Evolutionary conservation across 2,113 vertebrate genomes (phyloP).

Genomic region (Pantherophis guttatus): DNA sequence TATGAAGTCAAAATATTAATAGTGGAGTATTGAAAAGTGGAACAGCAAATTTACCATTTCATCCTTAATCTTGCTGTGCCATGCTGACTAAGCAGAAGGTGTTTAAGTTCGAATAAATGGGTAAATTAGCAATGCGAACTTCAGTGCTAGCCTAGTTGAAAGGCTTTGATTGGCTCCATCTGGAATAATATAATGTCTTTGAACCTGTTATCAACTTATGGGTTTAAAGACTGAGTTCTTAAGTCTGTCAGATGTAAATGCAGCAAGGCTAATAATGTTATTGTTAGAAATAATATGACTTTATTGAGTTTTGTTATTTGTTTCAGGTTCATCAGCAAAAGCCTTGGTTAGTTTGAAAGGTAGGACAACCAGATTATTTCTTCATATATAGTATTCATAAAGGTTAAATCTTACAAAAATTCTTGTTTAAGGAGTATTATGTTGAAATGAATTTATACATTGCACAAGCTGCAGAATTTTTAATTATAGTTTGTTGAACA

Average conservation of each 20-base stretch:
- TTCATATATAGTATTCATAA: slow-evolving; percentile 17
- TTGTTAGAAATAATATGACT: slow-evolving; percentile 51
- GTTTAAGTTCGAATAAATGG: neutral
- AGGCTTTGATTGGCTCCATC: neutral
- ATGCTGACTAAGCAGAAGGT: neutral
- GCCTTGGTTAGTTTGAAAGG: slow-evolving; percentile 98
- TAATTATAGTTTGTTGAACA: neutral
- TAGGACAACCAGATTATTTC: slow-evolving; percentile 65
- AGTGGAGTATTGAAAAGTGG: neutral
- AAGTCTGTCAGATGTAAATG: slow-evolving; percentile 24
- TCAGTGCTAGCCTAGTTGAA: neutral
- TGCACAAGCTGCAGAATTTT: neutral
- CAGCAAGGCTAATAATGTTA: neutral
- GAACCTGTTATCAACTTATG: neutral
- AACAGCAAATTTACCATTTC: neutral
- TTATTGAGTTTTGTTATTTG: slow-evolving; percentile 45
- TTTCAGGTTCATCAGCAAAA: slow-evolving; percentile 95
- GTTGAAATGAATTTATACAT: neutral
- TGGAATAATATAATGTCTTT: neutral
- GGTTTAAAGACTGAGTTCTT: neutral
- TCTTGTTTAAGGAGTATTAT: neutral
- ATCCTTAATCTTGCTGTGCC: neutral
- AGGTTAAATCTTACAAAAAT: neutral
- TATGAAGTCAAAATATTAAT: neutral
- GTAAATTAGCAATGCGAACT: neutral